Conservation (phyloP, 1,140 invertebrate genomes). For the Matsumurasca onukii region DNA sequence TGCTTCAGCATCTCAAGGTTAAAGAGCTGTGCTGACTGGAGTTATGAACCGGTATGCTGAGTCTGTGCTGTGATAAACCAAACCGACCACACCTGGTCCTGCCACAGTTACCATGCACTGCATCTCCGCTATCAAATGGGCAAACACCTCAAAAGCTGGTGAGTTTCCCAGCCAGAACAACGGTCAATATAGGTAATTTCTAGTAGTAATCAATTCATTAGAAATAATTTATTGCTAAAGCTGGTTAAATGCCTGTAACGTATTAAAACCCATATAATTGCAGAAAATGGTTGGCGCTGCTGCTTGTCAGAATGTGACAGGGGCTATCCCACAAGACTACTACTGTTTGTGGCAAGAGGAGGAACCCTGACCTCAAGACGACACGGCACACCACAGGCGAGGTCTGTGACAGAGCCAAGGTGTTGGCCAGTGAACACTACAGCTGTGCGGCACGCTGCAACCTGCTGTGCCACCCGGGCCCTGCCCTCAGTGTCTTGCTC, state of each 20-base stretch:
- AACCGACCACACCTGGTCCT: conserved; percentile 84
- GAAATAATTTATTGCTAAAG: not conserved
- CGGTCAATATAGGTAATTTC: too few species aligned
- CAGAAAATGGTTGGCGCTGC: conserved; percentile 85
- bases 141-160: conserved; percentile 67
- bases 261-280: conserved; percentile 31
- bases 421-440: conserved; percentile 44
- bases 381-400: conserved; percentile 88
- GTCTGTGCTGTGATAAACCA: conserved; percentile 92
- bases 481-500: conserved; percentile 64
- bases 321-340: conserved; percentile 69
- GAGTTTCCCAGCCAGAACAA: too few species aligned
- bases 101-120: conserved; percentile 84
- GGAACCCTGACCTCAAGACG: conserved; percentile 69
- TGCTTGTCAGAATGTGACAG: conserved; percentile 77
- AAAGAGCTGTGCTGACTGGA: conserved; percentile 75
- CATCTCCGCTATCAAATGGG: conserved; percentile 93
- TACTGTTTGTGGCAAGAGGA: conserved; percentile 79
- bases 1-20: conserved; percentile 64
- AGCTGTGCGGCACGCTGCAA: conserved; percentile 81
- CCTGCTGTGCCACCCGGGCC: conserved; percentile 88
- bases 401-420: conserved; percentile 66
- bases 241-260: not conserved
- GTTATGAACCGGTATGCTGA: conserved; percentile 84
- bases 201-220: too few species aligned